Percentiles rank a stretch among this genome's conserved stretches.
Evolutionary conservation across 1,140 invertebrate species (phyloP).

Genomic region (Cardiocondyla obscurior): DNA sequence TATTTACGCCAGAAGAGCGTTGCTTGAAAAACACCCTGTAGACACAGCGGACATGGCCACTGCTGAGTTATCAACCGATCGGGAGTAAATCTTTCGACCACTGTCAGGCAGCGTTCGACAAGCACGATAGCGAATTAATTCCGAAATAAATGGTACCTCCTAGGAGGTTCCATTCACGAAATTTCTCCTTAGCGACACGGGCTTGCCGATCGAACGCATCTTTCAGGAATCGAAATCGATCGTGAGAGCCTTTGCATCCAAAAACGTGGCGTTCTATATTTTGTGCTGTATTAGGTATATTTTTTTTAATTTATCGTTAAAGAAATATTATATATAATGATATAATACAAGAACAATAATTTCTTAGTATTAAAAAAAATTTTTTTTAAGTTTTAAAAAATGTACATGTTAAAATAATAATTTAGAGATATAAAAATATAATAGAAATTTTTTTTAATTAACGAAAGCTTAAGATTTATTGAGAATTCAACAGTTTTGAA

Average conservation of each 20-base stretch:
- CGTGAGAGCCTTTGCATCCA: not conserved
- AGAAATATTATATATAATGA: not conserved
- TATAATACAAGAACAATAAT: not conserved
- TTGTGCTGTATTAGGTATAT: too few relatives aligned
- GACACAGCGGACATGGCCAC: slow-evolving; percentile 71
- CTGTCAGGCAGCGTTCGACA: slow-evolving; percentile 73
- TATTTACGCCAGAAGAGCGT: slow-evolving; percentile 53
- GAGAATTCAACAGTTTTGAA: not conserved
- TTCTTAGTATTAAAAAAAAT: not conserved
- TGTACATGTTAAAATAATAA: not conserved
- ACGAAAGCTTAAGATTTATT: not conserved
- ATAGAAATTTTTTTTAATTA: too few relatives aligned
- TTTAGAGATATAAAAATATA: not conserved
- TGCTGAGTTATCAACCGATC: slow-evolving; percentile 73
- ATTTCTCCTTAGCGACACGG: slow-evolving; percentile 60
- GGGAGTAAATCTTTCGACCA: slow-evolving; percentile 70
- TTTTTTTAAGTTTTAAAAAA: not conserved
- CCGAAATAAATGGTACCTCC: slow-evolving; percentile 73
- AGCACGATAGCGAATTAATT: slow-evolving; percentile 74
- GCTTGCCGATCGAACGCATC: not conserved
- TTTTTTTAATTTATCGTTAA: not conserved
- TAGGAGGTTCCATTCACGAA: slow-evolving; percentile 74
- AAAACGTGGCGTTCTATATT: not conserved
- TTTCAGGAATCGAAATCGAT: slow-evolving; percentile 29
- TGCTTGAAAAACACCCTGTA: slow-evolving; percentile 73